phyloP scores from a whole-genome alignment of 2,888 invertebrate genomes.

The Noctua pronuba region DNA sequence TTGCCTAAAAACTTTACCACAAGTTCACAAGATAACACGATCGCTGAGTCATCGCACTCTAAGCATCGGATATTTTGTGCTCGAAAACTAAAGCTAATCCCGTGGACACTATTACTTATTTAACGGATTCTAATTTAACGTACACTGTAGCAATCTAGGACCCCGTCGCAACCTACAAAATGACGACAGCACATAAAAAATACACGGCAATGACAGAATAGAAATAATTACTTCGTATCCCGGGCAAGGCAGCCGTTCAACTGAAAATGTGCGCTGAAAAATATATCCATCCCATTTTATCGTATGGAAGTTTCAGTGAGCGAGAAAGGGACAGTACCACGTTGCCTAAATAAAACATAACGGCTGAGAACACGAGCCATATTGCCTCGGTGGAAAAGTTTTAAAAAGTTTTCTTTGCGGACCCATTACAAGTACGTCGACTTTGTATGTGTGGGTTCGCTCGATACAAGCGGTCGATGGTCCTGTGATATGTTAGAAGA shows the following conservation, averaged over 20 bases:
- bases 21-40: conserved; percentile 38
- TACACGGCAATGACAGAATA: conserved; percentile 90
- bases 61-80: conserved; percentile 9
- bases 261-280: conserved; percentile 72
- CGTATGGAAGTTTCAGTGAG: conserved; percentile 67
- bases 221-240: conserved; percentile 91
- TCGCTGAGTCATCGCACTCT: conserved; percentile 46
- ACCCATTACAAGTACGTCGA: conserved; percentile 89
- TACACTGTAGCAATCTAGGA: conserved; percentile 63
- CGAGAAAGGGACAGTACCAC: conserved; percentile 81
- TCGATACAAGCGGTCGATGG: conserved; percentile 87
- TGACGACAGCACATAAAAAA: conserved; percentile 86
- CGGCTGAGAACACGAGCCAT: conserved; percentile 90
- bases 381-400: conserved; percentile 91
- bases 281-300: conserved; percentile 78
- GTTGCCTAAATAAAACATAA: conserved; percentile 90
- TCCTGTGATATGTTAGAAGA: conserved; percentile 72
- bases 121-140: conserved; percentile 62
- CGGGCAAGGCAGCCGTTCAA: conserved; percentile 86
- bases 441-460: conserved; percentile 83
- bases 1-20: conserved; percentile 40
- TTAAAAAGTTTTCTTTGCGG: conserved; percentile 91
- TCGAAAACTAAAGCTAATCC: conserved; percentile 43
- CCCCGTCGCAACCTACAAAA: conserved; percentile 74
- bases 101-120: conserved; percentile 56